Evolutionary conservation across 1,140 invertebrate genomes (phyloP).

Genomic region (Mactra quadrangularis): DNA sequence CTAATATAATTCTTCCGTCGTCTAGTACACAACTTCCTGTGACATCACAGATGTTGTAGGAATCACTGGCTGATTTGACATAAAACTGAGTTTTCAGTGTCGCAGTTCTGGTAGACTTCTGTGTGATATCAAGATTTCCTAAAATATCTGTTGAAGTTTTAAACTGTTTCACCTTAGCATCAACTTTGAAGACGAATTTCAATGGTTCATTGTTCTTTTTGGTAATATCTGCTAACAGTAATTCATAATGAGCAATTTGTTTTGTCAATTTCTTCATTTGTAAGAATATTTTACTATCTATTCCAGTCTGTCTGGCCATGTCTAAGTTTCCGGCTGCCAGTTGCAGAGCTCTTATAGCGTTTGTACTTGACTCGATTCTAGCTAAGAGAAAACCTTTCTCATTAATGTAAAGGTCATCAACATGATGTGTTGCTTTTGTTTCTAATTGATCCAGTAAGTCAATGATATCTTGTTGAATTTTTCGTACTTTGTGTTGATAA

Average conservation of each 20-base stretch:
- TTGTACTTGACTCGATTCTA: conserved; percentile 18
- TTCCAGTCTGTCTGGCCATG: conserved; percentile 44
- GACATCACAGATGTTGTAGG: conserved; percentile 44
- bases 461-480: conserved; percentile 40
- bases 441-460: conserved; percentile 28
- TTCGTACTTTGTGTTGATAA: conserved; percentile 16
- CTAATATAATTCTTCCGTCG: conserved; percentile 45
- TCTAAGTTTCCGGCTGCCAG: conserved; percentile 10
- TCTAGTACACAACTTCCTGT: conserved; percentile 37
- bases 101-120: conserved; percentile 13
- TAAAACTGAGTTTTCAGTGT: conserved; percentile 32
- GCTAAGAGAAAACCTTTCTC: conserved; percentile 38
- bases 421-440: conserved; percentile 5
- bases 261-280: conserved; percentile 56
- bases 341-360: conserved; percentile 44
- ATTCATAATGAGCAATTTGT: conserved; percentile 30
- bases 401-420: conserved; percentile 34
- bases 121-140: conserved; percentile 27
- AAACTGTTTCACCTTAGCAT: conserved; percentile 39
- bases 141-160: conserved; percentile 5
- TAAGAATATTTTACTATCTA: conserved; percentile 57
- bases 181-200: conserved; percentile 41
- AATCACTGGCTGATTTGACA: conserved; percentile 44
- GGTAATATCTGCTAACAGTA: conserved; percentile 30
- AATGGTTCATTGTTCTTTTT: conserved; percentile 29